These are phyloP conservation scores for Amazona guildingii DNA, from an alignment of 2,113 vertebrate species.

Conservation along the genomic window DNA sequence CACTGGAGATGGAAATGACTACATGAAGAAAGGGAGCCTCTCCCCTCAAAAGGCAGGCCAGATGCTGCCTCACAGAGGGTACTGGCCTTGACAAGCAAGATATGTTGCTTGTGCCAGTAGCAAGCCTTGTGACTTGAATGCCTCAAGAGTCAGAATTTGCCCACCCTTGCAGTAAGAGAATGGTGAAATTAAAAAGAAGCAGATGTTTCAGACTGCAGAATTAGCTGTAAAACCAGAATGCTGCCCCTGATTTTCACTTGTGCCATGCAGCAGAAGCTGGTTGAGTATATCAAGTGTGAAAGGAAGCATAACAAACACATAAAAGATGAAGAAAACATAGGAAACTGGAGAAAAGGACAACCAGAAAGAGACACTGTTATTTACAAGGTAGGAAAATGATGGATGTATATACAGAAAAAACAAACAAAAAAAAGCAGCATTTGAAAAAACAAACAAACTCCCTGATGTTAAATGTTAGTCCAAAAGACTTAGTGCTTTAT, in stretches of 20 bases:
- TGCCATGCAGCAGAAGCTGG: background rate
- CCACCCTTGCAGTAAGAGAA: background rate
- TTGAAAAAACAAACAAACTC: background rate
- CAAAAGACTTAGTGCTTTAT: background rate
- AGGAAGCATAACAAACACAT: background rate
- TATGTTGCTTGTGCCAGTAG: background rate
- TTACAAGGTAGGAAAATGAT: background rate
- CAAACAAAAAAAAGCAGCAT: background rate
- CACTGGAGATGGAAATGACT: rapidly evolving
- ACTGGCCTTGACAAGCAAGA: background rate
- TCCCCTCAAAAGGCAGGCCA: background rate
- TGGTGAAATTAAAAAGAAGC: background rate
- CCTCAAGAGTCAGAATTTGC: background rate
- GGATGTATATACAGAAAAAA: background rate
- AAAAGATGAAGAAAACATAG: background rate
- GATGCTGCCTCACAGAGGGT: background rate
- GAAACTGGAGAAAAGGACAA: background rate
- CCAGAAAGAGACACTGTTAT: background rate
- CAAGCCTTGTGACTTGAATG: background rate
- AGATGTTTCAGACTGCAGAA: background rate
- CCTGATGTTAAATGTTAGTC: background rate
- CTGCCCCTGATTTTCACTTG: background rate
- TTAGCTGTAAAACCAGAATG: background rate
- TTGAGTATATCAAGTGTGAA: background rate
- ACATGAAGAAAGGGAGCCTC: rapidly evolving